Conservation (phyloP, 2,888 invertebrate species). For the Idaea biselata region DNA sequence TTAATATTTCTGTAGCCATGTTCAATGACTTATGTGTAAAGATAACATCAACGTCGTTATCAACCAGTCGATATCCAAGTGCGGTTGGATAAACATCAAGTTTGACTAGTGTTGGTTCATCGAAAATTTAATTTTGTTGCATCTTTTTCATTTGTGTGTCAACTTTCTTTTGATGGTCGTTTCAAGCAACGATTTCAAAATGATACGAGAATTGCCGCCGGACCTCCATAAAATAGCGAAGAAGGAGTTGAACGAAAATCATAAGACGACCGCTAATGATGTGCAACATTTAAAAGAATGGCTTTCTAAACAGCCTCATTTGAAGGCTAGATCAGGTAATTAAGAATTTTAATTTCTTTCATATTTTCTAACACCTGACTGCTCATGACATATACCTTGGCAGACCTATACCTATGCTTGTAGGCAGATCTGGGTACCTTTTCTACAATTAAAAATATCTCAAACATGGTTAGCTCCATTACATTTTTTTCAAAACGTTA, state of each 20-base stretch:
- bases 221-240: slow-evolving; percentile 72
- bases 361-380: too few species aligned
- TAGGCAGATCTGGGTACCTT: too few species aligned
- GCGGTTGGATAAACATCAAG: background rate
- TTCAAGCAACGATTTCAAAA: background rate
- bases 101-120: background rate
- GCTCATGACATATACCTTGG: too few species aligned
- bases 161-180: background rate
- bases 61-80: background rate
- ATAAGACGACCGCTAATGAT: slow-evolving; percentile 59
- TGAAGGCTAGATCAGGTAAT: slow-evolving; percentile 78
- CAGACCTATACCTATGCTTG: too few species aligned
- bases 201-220: slow-evolving; percentile 45
- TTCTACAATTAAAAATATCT: too few species aligned
- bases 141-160: background rate
- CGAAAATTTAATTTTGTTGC: background rate
- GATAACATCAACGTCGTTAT: background rate
- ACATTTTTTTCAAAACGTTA: too few species aligned
- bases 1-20: background rate
- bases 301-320: slow-evolving; percentile 77
- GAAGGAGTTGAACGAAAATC: slow-evolving; percentile 74
- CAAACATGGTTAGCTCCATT: too few species aligned
- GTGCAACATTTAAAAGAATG: slow-evolving; percentile 72
- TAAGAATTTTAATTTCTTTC: slow-evolving; percentile 1
- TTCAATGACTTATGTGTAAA: background rate